Evolutionary conservation across 2,888 invertebrate genomes (phyloP).

Genomic region (Tipula helvola): DNA sequence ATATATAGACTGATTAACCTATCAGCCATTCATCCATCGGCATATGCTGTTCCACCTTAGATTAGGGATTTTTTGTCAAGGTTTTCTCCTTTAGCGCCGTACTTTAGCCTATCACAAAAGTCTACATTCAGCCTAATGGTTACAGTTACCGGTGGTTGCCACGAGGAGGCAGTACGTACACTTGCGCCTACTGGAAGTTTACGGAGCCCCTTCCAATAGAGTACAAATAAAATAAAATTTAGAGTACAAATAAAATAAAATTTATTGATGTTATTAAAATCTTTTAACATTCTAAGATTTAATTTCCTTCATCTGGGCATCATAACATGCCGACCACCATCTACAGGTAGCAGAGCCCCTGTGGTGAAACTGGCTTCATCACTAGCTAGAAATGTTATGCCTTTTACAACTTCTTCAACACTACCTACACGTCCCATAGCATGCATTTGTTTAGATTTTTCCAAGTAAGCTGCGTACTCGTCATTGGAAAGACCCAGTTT

Average conservation of each 20-base stretch:
- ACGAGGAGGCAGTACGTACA: too few relatives aligned
- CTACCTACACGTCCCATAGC: slow-evolving; percentile 69
- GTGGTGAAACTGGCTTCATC: slow-evolving; percentile 71
- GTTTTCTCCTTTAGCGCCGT: too few relatives aligned
- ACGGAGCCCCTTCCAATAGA: too few relatives aligned
- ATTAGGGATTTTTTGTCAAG: too few relatives aligned
- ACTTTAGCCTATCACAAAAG: too few relatives aligned
- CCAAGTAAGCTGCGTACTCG: slow-evolving; percentile 62
- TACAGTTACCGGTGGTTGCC: too few relatives aligned
- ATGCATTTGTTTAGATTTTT: slow-evolving; percentile 66
- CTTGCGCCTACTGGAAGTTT: too few relatives aligned
- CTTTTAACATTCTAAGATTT: slow-evolving; percentile 18
- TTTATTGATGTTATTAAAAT: neutral
- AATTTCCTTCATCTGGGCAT: slow-evolving; percentile 52
- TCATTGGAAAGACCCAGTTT: slow-evolving; percentile 58
- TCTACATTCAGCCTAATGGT: too few relatives aligned
- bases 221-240: neutral
- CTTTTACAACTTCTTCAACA: slow-evolving; percentile 65
- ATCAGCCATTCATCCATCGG: too few relatives aligned
- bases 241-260: neutral
- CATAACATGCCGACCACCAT: slow-evolving; percentile 81
- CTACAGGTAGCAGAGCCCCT: slow-evolving; percentile 69
- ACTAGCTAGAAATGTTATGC: slow-evolving; percentile 75
- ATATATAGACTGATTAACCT: too few relatives aligned
- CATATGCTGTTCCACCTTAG: too few relatives aligned